These are phyloP conservation scores for Amphibalanus amphitrite DNA, from an alignment of 1,140 invertebrate species.

Conservation along the genomic window DNA sequence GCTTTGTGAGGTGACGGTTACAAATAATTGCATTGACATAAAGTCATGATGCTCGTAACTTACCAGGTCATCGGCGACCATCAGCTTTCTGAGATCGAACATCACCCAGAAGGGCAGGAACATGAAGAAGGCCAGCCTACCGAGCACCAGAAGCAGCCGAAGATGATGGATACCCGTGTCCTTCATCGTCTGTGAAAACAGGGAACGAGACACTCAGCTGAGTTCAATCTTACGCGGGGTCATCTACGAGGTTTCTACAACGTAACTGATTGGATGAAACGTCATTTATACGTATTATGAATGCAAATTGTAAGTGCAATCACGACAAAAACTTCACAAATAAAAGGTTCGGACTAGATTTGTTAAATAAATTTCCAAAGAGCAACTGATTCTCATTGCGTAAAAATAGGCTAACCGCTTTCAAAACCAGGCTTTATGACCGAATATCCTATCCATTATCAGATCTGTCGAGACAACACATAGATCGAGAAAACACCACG, in stretches of 20 bases:
- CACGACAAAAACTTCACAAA: slow-evolving; percentile 3
- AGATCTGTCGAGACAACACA: slow-evolving; percentile 2
- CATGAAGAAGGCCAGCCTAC: slow-evolving; percentile 55
- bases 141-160: slow-evolving; percentile 61
- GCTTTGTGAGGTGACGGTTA: too few relatives aligned
- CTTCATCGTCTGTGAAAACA: slow-evolving; percentile 48
- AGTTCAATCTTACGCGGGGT: neutral
- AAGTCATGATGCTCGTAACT: too few relatives aligned
- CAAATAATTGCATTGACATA: too few relatives aligned
- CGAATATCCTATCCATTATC: too few relatives aligned
- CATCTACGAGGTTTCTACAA: too few relatives aligned
- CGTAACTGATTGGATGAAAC: neutral
- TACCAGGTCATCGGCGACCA: slow-evolving; percentile 39
- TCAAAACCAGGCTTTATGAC: too few relatives aligned
- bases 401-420: too few relatives aligned
- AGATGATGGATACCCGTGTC: slow-evolving; percentile 79
- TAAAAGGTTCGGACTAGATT: neutral
- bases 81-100: slow-evolving; percentile 46
- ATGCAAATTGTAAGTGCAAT: slow-evolving; percentile 9
- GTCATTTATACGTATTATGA: slow-evolving; percentile 5
- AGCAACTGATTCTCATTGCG: too few relatives aligned
- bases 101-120: slow-evolving; percentile 78
- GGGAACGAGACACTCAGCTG: slow-evolving; percentile 8
- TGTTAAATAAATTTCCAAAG: neutral
- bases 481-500: neutral